Base-by-base conservation (phyloP, 1,140 invertebrate genomes). In the Fopius arisanus region DNA sequence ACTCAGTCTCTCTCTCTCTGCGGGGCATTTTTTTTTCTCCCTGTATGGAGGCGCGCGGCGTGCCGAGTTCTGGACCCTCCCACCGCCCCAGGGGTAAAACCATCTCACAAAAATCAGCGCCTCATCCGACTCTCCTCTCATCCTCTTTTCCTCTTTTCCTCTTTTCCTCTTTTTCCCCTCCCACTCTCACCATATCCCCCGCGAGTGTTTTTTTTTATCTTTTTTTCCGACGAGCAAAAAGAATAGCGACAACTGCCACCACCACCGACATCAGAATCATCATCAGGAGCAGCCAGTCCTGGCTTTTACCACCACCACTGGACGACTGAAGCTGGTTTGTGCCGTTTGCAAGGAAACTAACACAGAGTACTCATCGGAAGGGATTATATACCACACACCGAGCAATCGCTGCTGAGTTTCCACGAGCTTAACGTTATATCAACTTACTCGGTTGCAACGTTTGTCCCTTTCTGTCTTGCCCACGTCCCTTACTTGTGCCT, bases 81-180 rank as follows among this genome's bases (percentile, higher is more conserved):
- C 87, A 89, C 82, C 83, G 79, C 80, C 79, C 80, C 28, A 14
- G 48, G 79, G 81, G 82, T 77, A 80, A 79, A 82, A 81, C 78
- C 83, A 82, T 82, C 85, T 86, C 86, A 88, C 89, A 90, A 90
- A 90, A 90, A 90, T 90, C 87, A 83, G 83, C 86, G 88, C 84
- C 82, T 81, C 84, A 84, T 83, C 81, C 81, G 76, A 67, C 16
- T 31, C 68, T 54, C 54, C 29, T 7, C 62, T 26, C 10, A 10
- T 12, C 63, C 71, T n/a, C 43, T 31, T 7, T 72, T 31, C 37
- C 40, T 40, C 28, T 21, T 14, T 16, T 4, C 9, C 14, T 16
- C 0, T 41, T 21, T 3, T 31, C 14, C 37, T 65, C 31, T 10
- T 21, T n/a, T 37, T 33, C 7, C 21, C 59, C 48, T 65, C 75